These are phyloP conservation scores for Eupithecia subfuscata DNA, from an alignment of 2,888 invertebrate genomes.

Conservation along the genomic window DNA sequence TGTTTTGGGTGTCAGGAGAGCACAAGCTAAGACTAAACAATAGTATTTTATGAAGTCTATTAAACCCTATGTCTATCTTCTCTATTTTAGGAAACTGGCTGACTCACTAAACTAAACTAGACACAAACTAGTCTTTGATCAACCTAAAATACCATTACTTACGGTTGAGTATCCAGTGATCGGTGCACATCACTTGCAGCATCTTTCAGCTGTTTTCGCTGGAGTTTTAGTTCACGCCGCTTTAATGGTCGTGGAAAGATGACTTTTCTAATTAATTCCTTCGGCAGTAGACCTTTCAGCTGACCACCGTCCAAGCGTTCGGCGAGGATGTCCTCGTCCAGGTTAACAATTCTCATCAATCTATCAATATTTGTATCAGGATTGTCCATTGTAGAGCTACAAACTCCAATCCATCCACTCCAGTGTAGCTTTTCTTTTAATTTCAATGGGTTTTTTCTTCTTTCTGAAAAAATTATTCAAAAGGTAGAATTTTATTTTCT, in stretches of 20 bases:
- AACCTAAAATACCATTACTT: constrained; percentile 9
- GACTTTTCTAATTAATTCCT: constrained; percentile 43
- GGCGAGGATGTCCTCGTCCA: not conserved
- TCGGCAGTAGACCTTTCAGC: not conserved
- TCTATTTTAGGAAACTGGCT: not conserved
- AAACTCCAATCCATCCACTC: too few relatives aligned
- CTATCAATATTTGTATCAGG: not conserved
- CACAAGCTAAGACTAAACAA: too few relatives aligned
- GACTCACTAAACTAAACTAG: not conserved
- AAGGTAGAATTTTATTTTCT: too few relatives aligned
- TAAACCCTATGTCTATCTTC: not conserved
- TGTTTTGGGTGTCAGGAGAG: too few relatives aligned
- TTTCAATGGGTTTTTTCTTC: too few relatives aligned
- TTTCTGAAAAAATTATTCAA: too few relatives aligned
- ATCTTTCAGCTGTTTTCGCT: constrained; percentile 62
- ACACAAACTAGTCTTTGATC: not conserved
- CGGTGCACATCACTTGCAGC: constrained; percentile 62
- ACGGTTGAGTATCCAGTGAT: constrained; percentile 53
- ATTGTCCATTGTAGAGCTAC: not conserved
- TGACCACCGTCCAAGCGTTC: not conserved
- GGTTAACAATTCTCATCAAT: not conserved
- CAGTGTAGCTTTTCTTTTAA: not conserved
- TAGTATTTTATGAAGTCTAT: too few relatives aligned
- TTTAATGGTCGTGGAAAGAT: constrained; percentile 53
- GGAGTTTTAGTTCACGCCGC: constrained; percentile 57